phyloP scores from a whole-genome alignment of 2,797 vertebrate species.

The Euthynnus affinis region DNA sequence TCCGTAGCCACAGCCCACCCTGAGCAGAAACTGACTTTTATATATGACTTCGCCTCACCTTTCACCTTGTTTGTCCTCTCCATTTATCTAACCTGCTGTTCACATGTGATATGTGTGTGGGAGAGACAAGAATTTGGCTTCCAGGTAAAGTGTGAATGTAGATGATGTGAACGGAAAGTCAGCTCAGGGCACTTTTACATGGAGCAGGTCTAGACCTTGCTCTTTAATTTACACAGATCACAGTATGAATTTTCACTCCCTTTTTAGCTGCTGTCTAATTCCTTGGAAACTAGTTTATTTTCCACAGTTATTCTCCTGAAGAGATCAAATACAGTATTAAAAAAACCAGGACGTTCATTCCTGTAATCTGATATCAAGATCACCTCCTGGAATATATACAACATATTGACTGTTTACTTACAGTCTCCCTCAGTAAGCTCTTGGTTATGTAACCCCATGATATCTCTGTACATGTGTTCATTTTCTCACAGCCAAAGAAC shows the following conservation, averaged over 20 bases:
- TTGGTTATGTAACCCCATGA: conserved; percentile 36
- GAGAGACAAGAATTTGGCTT: not conserved
- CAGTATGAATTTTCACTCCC: conserved; percentile 18
- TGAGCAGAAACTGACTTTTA: conserved; percentile 43
- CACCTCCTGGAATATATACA: conserved; percentile 19
- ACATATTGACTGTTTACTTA: conserved; percentile 27
- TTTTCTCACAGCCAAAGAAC: conserved; percentile 59
- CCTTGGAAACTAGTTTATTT: conserved; percentile 21
- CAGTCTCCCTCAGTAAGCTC: conserved; percentile 4
- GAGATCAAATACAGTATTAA: not conserved
- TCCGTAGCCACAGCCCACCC: conserved; percentile 4
- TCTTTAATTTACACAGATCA: too few relatives aligned
- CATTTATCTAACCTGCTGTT: conserved; percentile 32
- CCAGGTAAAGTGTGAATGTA: not conserved
- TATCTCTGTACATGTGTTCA: conserved; percentile 53
- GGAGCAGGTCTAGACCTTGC: too few relatives aligned
- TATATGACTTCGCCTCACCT: conserved; percentile 40
- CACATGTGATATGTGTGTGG: conserved; percentile 13
- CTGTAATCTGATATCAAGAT: conserved; percentile 15
- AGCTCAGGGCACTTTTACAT: too few relatives aligned
- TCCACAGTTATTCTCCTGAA: not conserved
- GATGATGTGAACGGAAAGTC: too few relatives aligned
- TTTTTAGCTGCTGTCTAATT: conserved; percentile 34
- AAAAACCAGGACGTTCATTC: not conserved
- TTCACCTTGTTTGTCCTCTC: conserved; percentile 40